phyloP scores from a whole-genome alignment of 2,888 invertebrate species.

The Yponomeuta evonymella region DNA sequence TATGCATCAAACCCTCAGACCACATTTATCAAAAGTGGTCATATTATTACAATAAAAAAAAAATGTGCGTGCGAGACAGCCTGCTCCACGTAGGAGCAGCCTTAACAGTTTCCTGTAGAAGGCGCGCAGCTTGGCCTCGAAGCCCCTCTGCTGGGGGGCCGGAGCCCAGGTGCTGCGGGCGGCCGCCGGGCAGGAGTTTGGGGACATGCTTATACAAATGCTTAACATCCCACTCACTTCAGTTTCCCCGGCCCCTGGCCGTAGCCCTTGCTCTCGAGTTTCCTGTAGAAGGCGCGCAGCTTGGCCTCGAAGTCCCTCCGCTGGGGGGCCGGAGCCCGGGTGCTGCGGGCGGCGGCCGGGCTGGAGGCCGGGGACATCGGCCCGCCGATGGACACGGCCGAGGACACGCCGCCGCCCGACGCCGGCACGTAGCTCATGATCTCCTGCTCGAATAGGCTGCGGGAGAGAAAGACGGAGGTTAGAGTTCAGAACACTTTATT shows the following conservation, averaged over 20 bases:
- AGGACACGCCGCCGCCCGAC: constrained; percentile 52
- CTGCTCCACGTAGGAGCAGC: too few species aligned
- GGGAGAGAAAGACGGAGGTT: constrained; percentile 22
- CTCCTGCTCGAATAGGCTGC: constrained; percentile 97
- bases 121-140: background rate
- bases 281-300: constrained; percentile 93
- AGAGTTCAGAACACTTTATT: background rate
- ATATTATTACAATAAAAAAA: too few species aligned
- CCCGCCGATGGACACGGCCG: constrained; percentile 63
- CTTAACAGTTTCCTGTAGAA: background rate
- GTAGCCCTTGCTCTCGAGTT: constrained; percentile 96
- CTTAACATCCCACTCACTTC: constrained; percentile 80
- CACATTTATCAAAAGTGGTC: too few species aligned
- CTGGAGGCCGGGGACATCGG: constrained; percentile 87
- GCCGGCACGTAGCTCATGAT: constrained; percentile 97
- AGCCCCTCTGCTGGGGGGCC: background rate
- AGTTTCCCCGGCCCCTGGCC: constrained; percentile 98
- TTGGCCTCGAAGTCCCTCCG: constrained; percentile 96
- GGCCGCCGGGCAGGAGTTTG: background rate
- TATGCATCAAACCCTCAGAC: too few species aligned
- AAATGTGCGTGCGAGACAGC: too few species aligned
- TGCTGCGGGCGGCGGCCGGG: constrained; percentile 86
- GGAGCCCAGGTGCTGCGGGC: background rate
- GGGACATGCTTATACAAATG: too few species aligned
- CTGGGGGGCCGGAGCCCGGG: constrained; percentile 92